Conservation (phyloP, 2,113 vertebrate genomes). For the Cervus canadensis region DNA sequence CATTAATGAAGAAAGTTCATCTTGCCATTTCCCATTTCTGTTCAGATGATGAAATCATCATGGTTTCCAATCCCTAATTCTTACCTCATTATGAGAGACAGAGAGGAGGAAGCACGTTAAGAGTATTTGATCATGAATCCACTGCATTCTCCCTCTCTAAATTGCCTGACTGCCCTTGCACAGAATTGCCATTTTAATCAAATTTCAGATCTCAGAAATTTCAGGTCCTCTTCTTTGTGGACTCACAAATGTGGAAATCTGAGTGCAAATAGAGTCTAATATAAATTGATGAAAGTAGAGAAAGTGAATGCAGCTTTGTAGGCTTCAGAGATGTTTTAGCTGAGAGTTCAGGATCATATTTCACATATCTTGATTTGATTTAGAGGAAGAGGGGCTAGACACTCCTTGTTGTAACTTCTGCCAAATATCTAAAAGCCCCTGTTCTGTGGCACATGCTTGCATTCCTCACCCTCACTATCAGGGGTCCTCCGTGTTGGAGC, state of each 20-base stretch:
- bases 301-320: background rate
- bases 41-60: background rate
- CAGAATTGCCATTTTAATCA: background rate
- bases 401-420: background rate
- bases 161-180: background rate
- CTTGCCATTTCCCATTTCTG: background rate
- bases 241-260: background rate
- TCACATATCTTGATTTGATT: background rate
- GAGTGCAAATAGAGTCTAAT: background rate
- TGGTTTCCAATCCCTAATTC: background rate
- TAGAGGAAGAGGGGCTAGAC: background rate
- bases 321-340: rapidly evolving
- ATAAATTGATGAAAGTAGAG: background rate
- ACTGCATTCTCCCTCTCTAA: background rate
- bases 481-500: background rate
- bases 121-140: background rate
- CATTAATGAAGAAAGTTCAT: background rate
- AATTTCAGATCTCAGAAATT: background rate
- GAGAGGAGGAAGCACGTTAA: background rate
- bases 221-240: no score
- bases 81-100: background rate
- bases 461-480: no score
- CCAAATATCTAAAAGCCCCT: background rate
- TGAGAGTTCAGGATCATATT: background rate
- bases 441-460: no score